Percentiles rank a stretch among this genome's conserved stretches.
phyloP scores from a whole-genome alignment of 2,797 vertebrate genomes.

The Notoglanidium macrostoma region DNA sequence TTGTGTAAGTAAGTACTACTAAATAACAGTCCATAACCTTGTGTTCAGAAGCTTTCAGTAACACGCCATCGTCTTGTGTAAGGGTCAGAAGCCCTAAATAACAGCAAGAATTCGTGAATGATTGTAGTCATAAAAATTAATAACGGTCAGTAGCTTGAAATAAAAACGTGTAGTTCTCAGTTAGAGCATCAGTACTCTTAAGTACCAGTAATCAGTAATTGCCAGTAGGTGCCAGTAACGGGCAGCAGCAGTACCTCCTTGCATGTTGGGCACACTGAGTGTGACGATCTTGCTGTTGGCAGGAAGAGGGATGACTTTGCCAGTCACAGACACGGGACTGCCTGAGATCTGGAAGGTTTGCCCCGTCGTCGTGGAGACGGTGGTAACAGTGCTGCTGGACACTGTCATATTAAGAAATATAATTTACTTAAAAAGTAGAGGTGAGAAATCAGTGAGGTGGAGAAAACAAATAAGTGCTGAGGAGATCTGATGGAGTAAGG shows the following conservation, averaged over 20 bases:
- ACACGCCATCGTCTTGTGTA: not conserved
- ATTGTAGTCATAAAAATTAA: not conserved
- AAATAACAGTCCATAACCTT: not conserved
- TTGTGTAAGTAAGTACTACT: too few relatives aligned
- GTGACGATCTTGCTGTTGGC: slow-evolving; percentile 99
- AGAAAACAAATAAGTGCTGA: not conserved
- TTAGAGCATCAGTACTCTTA: too few relatives aligned
- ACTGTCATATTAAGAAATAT: slow-evolving; percentile 62
- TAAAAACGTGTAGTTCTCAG: not conserved
- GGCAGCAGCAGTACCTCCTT: slow-evolving; percentile 84
- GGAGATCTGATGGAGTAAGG: not conserved
- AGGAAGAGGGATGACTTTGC: slow-evolving; percentile 94
- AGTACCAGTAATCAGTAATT: not conserved
- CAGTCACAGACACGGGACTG: slow-evolving; percentile 86
- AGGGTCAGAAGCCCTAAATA: not conserved
- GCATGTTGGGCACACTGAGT: slow-evolving; percentile 92
- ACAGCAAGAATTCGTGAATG: not conserved
- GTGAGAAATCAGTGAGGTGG: not conserved
- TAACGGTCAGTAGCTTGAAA: not conserved
- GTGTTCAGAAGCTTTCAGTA: not conserved
- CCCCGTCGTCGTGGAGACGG: slow-evolving; percentile 85
- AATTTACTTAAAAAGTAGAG: not conserved
- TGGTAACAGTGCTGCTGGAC: slow-evolving; percentile 83
- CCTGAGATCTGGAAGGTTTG: slow-evolving; percentile 97
- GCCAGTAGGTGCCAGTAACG: slow-evolving; percentile 7